These are phyloP conservation scores for Trachemys scripta DNA, from an alignment of 2,113 vertebrate genomes.

Conservation along the genomic window DNA sequence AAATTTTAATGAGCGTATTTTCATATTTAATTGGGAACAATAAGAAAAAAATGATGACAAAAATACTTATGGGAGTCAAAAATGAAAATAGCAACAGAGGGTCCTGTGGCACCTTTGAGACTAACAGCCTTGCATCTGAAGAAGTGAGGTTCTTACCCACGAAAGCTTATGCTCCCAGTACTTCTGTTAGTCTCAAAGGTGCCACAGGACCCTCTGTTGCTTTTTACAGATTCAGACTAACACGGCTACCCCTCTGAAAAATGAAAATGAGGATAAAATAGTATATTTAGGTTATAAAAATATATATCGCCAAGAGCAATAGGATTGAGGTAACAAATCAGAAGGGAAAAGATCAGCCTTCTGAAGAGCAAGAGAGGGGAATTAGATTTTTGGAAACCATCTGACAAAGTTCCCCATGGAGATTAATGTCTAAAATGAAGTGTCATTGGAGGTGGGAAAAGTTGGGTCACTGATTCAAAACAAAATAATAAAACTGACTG, in stretches of 20 bases:
- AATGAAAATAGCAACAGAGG: too few species aligned
- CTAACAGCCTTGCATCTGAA: too few species aligned
- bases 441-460: not conserved
- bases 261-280: not conserved
- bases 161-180: too few species aligned
- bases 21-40: not conserved
- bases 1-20: not conserved
- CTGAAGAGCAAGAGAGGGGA: not conserved
- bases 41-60: not conserved
- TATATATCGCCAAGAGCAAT: not conserved
- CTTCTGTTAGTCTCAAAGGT: too few species aligned
- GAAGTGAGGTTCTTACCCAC: too few species aligned
- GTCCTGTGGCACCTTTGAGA: too few species aligned
- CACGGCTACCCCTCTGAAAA: too few species aligned
- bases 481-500: not conserved
- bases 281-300: rapidly evolving
- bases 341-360: not conserved
- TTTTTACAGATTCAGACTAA: too few species aligned
- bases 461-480: not conserved
- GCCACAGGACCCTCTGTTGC: too few species aligned
- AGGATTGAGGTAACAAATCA: not conserved
- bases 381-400: not conserved
- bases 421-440: not conserved
- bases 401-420: not conserved
- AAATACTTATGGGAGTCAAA: not conserved